A percentile compares a stretch with the other conserved stretches of the same genome.
These are phyloP conservation scores for Channa argus DNA, from an alignment of 2,113 vertebrate species.

Conservation along the genomic window DNA sequence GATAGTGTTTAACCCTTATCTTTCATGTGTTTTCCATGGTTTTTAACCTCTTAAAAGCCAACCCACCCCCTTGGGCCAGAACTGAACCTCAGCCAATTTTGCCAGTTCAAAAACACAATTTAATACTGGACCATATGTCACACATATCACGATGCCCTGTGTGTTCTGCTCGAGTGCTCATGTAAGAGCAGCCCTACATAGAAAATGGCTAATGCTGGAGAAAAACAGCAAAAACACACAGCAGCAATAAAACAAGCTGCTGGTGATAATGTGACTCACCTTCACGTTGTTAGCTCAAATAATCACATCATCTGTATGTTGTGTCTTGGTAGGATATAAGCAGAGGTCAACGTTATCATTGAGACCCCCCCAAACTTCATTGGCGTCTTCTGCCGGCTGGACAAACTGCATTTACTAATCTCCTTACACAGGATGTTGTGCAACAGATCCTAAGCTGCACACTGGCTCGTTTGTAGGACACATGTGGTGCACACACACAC, in stretches of 20 bases:
- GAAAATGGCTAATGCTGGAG: constrained; percentile 16
- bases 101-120: constrained; percentile 52
- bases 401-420: constrained; percentile 68
- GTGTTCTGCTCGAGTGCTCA: constrained; percentile 59
- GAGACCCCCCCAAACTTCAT: constrained; percentile 65
- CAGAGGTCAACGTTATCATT: constrained; percentile 29
- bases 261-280: constrained; percentile 8
- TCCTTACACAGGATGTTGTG: constrained; percentile 71
- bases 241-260: constrained; percentile 8
- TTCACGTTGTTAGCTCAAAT: neutral
- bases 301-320: neutral
- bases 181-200: constrained; percentile 15
- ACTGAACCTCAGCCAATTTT: constrained; percentile 44
- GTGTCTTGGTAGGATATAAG: constrained; percentile 22
- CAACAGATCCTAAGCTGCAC: constrained; percentile 71
- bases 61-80: constrained; percentile 8
- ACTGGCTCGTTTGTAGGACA: constrained; percentile 47
- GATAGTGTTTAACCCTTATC: neutral
- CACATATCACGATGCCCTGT: constrained; percentile 11
- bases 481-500: constrained; percentile 15
- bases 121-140: constrained; percentile 56
- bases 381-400: constrained; percentile 46
- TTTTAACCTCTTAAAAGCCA: constrained; percentile 21
- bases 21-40: neutral
- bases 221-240: constrained; percentile 22